Conservation (phyloP, 1,140 invertebrate genomes). For the Tachypleus tridentatus region DNA sequence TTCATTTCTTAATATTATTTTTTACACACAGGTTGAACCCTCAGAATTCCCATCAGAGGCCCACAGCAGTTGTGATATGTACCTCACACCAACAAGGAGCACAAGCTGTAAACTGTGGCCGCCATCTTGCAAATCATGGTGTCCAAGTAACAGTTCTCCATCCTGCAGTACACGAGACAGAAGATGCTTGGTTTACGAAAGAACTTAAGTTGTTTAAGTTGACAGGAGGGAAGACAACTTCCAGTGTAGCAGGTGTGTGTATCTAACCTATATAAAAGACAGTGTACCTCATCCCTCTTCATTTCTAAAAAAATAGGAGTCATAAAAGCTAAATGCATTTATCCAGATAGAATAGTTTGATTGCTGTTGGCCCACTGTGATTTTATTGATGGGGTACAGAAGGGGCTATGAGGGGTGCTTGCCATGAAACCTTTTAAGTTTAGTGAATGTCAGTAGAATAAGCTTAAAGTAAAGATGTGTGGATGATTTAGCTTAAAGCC, state of each 20-base stretch:
- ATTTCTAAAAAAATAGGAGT: too few species aligned
- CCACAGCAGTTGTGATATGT: conserved; percentile 59
- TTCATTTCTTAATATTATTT: background rate
- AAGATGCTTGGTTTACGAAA: conserved; percentile 34
- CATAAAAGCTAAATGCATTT: too few species aligned
- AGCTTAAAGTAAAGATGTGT: too few species aligned
- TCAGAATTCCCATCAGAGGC: conserved; percentile 67
- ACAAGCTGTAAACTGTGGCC: conserved; percentile 51
- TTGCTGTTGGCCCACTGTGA: too few species aligned
- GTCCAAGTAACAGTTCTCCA: conserved; percentile 55
- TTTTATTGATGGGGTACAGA: too few species aligned
- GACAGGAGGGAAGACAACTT: conserved; percentile 40
- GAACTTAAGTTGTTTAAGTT: conserved; percentile 51
- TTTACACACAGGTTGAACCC: conserved; percentile 45
- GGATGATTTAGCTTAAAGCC: too few species aligned
- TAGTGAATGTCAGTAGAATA: too few species aligned
- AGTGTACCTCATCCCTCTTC: too few species aligned
- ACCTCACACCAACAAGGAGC: conserved; percentile 57
- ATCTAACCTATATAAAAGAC: background rate
- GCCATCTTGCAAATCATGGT: conserved; percentile 69
- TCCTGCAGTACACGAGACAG: conserved; percentile 29
- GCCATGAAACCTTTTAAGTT: too few species aligned
- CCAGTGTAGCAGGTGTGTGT: conserved; percentile 36
- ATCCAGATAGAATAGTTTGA: too few species aligned
- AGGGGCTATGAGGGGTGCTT: too few species aligned